These are phyloP conservation scores for Thunnus thynnus DNA, from an alignment of 2,113 vertebrate genomes.

Conservation along the genomic window DNA sequence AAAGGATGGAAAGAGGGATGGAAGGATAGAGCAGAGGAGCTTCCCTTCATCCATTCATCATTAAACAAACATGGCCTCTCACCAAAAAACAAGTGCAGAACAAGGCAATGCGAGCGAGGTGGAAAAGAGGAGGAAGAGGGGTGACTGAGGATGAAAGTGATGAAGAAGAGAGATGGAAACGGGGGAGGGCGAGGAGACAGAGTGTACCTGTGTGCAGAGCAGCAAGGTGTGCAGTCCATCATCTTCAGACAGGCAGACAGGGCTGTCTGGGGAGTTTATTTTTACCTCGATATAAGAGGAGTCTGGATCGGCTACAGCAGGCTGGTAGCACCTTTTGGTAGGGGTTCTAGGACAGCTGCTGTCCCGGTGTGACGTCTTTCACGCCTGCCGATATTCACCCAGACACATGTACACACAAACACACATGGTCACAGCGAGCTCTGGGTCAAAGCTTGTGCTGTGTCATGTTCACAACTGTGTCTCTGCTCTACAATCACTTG, in stretches of 20 bases:
- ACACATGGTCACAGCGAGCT: background rate
- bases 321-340: conserved; percentile 44
- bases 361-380: conserved; percentile 45
- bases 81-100: conserved; percentile 14
- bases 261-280: conserved; percentile 79
- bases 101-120: conserved; percentile 13
- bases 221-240: conserved; percentile 76
- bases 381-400: conserved; percentile 20
- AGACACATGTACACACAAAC: background rate
- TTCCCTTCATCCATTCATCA: conserved; percentile 53
- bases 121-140: conserved; percentile 26
- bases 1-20: background rate
- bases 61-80: conserved; percentile 62
- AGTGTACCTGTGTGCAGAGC: conserved; percentile 68
- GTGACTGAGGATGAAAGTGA: conserved; percentile 42
- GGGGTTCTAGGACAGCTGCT: conserved; percentile 46
- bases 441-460: background rate
- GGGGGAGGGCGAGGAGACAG: background rate
- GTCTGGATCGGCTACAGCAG: conserved; percentile 50
- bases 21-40: conserved; percentile 16
- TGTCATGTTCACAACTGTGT: background rate
- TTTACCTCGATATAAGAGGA: conserved; percentile 67
- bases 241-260: conserved; percentile 73
- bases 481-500: no score
- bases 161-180: conserved; percentile 49